Conservation (phyloP, 2,888 invertebrate species). For the Pyrocoelia pectoralis region DNA sequence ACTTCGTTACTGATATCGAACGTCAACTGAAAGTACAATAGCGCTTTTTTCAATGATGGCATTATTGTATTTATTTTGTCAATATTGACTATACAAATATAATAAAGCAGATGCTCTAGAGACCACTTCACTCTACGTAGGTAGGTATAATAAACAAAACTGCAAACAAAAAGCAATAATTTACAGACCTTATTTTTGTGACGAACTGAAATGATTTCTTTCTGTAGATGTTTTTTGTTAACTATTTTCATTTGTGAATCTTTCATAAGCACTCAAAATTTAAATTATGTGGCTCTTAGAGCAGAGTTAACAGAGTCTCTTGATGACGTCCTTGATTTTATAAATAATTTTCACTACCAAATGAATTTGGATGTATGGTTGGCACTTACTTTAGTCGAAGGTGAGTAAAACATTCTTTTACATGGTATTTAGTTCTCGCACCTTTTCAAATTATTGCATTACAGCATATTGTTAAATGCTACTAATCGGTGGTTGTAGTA, state of each 20-base stretch:
- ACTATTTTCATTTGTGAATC: too few relatives aligned
- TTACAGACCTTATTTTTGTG: too few relatives aligned
- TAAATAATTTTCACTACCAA: slow-evolving; percentile 29
- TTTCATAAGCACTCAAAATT: not conserved
- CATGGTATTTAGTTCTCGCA: too few relatives aligned
- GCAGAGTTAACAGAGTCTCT: not conserved
- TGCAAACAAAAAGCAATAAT: too few relatives aligned
- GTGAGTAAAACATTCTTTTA: not conserved
- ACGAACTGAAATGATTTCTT: too few relatives aligned
- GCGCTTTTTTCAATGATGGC: not conserved
- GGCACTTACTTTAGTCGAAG: slow-evolving; percentile 13
- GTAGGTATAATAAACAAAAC: too few relatives aligned
- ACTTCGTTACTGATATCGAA: slow-evolving; percentile 53
- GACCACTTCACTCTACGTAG: too few relatives aligned
- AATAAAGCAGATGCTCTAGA: slow-evolving; percentile 4
- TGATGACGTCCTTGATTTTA: not conserved
- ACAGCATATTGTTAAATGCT: too few relatives aligned
- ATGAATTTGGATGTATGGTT: slow-evolving; percentile 32
- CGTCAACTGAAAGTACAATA: slow-evolving; percentile 41
- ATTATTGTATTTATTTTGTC: not conserved
- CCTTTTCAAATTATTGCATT: too few relatives aligned
- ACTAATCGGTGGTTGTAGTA: too few relatives aligned
- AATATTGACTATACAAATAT: too few relatives aligned
- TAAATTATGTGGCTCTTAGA: not conserved
- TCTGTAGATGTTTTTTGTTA: too few relatives aligned